A percentile compares a stretch with the other conserved stretches of the same genome.
phyloP scores from a whole-genome alignment of 2,888 invertebrate genomes.

The Agriopis aurantiaria region DNA sequence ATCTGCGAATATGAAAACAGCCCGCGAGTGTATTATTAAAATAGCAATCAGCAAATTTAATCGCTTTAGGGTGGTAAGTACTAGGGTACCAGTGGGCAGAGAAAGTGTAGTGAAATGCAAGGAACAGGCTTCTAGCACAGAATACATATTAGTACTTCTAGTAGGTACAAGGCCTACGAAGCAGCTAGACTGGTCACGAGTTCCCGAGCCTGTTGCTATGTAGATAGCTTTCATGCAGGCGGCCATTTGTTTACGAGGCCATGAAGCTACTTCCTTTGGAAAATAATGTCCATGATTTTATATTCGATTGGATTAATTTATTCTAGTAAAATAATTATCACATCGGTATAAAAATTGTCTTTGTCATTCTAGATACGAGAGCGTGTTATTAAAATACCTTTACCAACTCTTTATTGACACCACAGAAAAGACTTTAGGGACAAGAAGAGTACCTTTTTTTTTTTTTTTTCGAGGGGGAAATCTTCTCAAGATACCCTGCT shows the following conservation, averaged over 20 bases:
- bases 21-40: constrained; percentile 27
- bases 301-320: too few relatives aligned
- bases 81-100: constrained; percentile 48
- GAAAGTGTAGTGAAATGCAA: constrained; percentile 67
- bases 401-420: too few relatives aligned
- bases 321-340: too few relatives aligned
- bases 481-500: too few relatives aligned
- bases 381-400: too few relatives aligned
- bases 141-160: too few relatives aligned
- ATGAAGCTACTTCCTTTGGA: not conserved
- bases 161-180: constrained; percentile 46
- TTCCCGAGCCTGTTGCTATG: constrained; percentile 46
- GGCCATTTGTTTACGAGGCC: not conserved
- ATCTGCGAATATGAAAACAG: constrained; percentile 7
- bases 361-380: too few relatives aligned
- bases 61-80: constrained; percentile 45
- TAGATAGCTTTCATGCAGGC: constrained; percentile 55
- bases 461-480: too few relatives aligned
- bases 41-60: constrained; percentile 47
- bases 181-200: constrained; percentile 66
- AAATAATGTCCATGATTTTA: not conserved
- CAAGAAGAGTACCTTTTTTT: too few relatives aligned
- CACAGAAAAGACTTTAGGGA: too few relatives aligned
- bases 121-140: constrained; percentile 50
- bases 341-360: too few relatives aligned